These are phyloP conservation scores for Gymnogyps californianus DNA, from an alignment of 2,113 vertebrate species.

Conservation along the genomic window DNA sequence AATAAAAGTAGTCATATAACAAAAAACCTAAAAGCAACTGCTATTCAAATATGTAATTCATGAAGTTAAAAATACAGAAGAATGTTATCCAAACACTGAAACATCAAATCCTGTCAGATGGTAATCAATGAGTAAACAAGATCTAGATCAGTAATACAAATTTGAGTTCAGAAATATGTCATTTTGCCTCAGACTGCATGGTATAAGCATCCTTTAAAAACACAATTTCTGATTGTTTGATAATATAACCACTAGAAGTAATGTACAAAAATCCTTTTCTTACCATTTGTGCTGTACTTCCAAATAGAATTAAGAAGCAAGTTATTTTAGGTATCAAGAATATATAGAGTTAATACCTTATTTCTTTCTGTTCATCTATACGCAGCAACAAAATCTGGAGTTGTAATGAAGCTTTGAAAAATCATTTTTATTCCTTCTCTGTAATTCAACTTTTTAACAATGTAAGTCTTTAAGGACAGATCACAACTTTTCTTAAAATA, in stretches of 20 bases:
- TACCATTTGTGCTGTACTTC: not conserved
- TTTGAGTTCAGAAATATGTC: not conserved
- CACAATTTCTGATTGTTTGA: not conserved
- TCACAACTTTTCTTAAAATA: not conserved
- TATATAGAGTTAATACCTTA: not conserved
- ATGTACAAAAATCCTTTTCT: not conserved
- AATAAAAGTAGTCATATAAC: not conserved
- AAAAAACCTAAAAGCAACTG: not conserved
- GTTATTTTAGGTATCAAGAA: not conserved
- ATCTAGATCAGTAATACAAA: not conserved
- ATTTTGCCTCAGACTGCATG: not conserved
- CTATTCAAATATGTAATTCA: not conserved
- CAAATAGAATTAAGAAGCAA: not conserved
- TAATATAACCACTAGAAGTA: not conserved
- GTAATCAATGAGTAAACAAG: not conserved
- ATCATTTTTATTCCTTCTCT: not conserved
- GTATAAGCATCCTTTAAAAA: not conserved
- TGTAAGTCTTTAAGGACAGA: not conserved
- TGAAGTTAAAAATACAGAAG: not conserved
- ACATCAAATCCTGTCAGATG: not conserved
- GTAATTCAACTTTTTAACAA: not conserved
- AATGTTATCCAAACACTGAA: not conserved
- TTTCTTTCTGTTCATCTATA: not conserved
- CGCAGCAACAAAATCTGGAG: not conserved
- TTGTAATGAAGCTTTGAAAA: not conserved